Evolutionary conservation across 2,888 invertebrate genomes (phyloP), one percentile per base, ranked within the genome.

Genomic region (Archips xylosteana): DNA sequence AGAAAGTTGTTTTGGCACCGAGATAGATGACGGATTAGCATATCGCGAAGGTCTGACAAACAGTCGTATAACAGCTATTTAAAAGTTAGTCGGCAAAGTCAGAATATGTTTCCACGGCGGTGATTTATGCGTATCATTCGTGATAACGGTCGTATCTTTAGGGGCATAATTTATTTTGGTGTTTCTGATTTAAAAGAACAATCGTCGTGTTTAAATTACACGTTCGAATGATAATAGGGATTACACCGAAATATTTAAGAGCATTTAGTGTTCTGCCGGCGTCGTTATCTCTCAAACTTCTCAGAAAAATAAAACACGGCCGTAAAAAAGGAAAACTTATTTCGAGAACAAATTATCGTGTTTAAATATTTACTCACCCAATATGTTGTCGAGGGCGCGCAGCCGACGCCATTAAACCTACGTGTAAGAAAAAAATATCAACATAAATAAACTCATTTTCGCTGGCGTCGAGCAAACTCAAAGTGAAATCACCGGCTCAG

Each of bases 401-500:
- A 76, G 76, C 81, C 82, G 81, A 82, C 79, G 82, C 82, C 82
- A 86, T 85, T 84, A 87, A 86, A 81, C 80, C 80, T 79, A 83
- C 85, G 83, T 85, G 83, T 81, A 80, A 81, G 82, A 85, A 86
- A 88, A 82, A 87, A 85, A 86, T 81, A 87, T 81, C 82, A 87
- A 88, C 87, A 88, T 87, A 89, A 92, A 92, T 88, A 91, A 92
- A 89, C 88, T 88, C 89, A 90, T 91, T 89, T 88, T 86, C 83
- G 86, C 81, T 84, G 85, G 87, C 87, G 85, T 83, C 83, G 83
- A 87, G 89, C 87, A 85, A 88, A 89, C 88, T 90, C 91, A 91
- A 93, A 94, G 92, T 93, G 92, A 94, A 93, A 93, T 93, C 92
- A 92, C 92, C 88, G 86, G 84, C 85, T 86, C 91, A 84, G 87